These are phyloP conservation scores for Otolemur crassicaudatus DNA, from an alignment of 2,797 vertebrate species.

Conservation along the genomic window DNA sequence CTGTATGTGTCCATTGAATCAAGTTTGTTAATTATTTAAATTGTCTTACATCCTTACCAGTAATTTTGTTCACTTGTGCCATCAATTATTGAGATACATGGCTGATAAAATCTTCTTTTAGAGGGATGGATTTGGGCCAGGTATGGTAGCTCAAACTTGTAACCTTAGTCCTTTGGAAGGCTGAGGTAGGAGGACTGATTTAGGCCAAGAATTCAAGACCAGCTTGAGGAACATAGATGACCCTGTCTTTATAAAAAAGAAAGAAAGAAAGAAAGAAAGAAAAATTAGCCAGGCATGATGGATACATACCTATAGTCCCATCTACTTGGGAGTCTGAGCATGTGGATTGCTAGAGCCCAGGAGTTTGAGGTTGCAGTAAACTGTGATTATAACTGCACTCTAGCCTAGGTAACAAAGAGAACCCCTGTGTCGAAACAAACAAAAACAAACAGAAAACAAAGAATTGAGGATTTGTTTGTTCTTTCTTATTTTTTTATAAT, in stretches of 20 bases:
- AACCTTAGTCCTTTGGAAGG: not conserved
- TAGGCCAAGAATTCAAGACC: not conserved
- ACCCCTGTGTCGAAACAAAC: not conserved
- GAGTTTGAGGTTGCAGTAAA: not conserved
- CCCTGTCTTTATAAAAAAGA: not conserved
- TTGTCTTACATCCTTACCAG: not conserved
- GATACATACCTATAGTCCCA: not conserved
- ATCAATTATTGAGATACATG: not conserved
- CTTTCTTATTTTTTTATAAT: constrained; percentile 21
- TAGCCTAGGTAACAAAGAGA: not conserved
- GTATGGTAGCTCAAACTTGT: not conserved
- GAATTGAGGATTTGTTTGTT: not conserved
- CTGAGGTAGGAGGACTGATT: not conserved
- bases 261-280: not conserved
- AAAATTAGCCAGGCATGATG: not conserved
- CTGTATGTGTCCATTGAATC: not conserved
- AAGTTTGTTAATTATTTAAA: not conserved
- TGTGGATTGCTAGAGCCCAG: not conserved
- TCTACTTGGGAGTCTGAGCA: not conserved
- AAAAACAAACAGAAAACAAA: not conserved
- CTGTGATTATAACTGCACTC: not conserved
- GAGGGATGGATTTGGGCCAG: not conserved
- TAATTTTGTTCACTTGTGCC: constrained; percentile 2
- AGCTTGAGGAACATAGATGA: not conserved
- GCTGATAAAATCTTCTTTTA: not conserved